A percentile compares a stretch with the other conserved stretches of the same genome.
Conservation (phyloP, 2,113 vertebrate species). For the Athene noctua region DNA sequence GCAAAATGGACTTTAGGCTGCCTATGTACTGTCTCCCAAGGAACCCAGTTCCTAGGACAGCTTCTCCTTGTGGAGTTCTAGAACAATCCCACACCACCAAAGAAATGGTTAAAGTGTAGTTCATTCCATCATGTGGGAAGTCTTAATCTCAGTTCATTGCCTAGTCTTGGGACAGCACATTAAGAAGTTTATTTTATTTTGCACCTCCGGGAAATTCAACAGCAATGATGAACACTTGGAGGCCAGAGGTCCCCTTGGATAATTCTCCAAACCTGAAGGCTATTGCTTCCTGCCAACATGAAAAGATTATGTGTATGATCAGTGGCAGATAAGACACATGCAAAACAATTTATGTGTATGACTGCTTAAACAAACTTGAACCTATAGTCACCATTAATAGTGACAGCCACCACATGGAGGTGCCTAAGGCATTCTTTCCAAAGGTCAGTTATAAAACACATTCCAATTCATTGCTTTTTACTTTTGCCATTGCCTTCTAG, state of each 20-base stretch:
- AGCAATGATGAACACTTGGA: neutral
- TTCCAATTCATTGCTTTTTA: slow-evolving; percentile 12
- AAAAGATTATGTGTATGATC: neutral
- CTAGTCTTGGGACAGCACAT: neutral
- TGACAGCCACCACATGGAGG: slow-evolving; percentile 45
- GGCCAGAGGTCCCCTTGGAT: neutral
- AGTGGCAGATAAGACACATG: neutral
- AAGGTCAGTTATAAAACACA: slow-evolving; percentile 64
- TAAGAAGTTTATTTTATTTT: neutral
- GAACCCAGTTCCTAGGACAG: neutral
- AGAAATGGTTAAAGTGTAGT: neutral
- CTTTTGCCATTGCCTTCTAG: neutral
- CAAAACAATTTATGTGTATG: neutral
- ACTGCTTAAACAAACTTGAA: slow-evolving; percentile 1
- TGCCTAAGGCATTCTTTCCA: slow-evolving; percentile 29
- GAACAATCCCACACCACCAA: neutral
- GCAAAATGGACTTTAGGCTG: fast-evolving
- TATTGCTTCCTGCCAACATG: neutral
- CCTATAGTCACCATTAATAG: slow-evolving; percentile 1
- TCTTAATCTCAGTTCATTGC: neutral
- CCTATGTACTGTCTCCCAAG: too few relatives aligned
- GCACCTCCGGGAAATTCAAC: neutral
- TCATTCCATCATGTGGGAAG: neutral
- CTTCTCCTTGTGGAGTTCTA: neutral
- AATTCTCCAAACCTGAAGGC: neutral